Evolutionary conservation across 2,797 vertebrate species (phyloP).

Genomic region (Mallotus villosus): DNA sequence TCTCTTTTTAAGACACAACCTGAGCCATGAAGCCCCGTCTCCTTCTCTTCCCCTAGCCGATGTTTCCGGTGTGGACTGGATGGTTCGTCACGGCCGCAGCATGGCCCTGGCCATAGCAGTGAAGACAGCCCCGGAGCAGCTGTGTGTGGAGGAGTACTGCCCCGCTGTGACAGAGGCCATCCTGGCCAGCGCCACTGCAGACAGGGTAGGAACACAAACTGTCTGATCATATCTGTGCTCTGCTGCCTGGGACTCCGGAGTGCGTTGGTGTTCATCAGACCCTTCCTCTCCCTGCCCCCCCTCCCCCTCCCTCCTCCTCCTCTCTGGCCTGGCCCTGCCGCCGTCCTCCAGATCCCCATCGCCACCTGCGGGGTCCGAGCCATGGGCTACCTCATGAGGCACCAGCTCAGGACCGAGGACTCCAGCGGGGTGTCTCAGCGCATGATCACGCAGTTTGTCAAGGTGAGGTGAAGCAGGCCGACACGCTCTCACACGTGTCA

Average conservation of each 20-base stretch:
- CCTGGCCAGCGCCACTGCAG: conserved; percentile 85
- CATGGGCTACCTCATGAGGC: conserved; percentile 91
- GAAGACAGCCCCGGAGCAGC: conserved; percentile 80
- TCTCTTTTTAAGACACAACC: not conserved
- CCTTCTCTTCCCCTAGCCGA: conserved; percentile 78
- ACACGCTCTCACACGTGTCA: not conserved
- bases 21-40: not conserved
- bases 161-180: conserved; percentile 83
- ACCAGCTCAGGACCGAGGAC: conserved; percentile 80
- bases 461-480: conserved; percentile 75
- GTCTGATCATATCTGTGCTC: not conserved
- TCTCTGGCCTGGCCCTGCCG: not conserved
- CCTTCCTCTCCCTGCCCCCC: not conserved
- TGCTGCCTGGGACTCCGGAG: no score
- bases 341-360: conserved; percentile 77
- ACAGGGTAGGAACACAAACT: conserved; percentile 80
- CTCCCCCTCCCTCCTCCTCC: not conserved
- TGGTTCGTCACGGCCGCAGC: conserved; percentile 95
- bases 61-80: conserved; percentile 95
- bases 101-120: conserved; percentile 89
- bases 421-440: conserved; percentile 76
- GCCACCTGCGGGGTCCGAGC: conserved; percentile 91
- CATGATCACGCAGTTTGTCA: conserved; percentile 88
- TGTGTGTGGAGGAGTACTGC: conserved; percentile 84
- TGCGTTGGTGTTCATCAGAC: not conserved